Evolutionary conservation across 2,888 invertebrate genomes (phyloP), one percentile per base, ranked within the genome.

Genomic region (Bombyx huttoni): DNA sequence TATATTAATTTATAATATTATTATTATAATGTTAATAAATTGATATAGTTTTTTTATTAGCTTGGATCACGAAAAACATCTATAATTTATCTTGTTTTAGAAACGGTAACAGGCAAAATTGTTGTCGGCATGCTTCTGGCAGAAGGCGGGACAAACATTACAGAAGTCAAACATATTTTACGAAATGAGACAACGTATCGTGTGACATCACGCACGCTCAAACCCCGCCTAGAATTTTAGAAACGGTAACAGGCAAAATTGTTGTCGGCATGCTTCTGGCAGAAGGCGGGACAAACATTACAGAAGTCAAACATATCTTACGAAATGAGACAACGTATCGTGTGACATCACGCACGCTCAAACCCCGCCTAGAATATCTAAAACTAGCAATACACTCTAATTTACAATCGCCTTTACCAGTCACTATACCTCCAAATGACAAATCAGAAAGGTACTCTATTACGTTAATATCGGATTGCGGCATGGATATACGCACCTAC

Each of bases 401-500:
- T 9, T 70, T 68, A 1, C 56, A 74, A 14, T 52, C 83, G 12
- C 61, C 74, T 2, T 55, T 88, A 34, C 82, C 79, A 0, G 60
- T 83, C 46, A 81, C 80, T 7, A 53, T 83, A 51, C 75, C 80
- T 0, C 56, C 59, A 1, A 62, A 68, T 7, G 73, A 78, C 40
- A 74, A 68, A 48, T 58, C 73, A 1, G 83, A 84, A 53, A 86
- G 81, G 62, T 81, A 78, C 56, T 61, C 78, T 1, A 55, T 89
- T 7, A 75, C 74, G 8, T 67, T 89, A n/a, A 80, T 77, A 8
- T 89, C 89, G 1, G 79, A 81, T 8, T 84, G 83, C 54, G 82
- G 83, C 35, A 79, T 84, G 79, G 89, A 89, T 56, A 71, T 89
- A 53, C 78, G 89, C 10, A 78, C 76, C 9, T 88, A 87, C 52